Evolutionary conservation across 2,888 invertebrate species (phyloP).

Genomic region (Zele albiditarsus): DNA sequence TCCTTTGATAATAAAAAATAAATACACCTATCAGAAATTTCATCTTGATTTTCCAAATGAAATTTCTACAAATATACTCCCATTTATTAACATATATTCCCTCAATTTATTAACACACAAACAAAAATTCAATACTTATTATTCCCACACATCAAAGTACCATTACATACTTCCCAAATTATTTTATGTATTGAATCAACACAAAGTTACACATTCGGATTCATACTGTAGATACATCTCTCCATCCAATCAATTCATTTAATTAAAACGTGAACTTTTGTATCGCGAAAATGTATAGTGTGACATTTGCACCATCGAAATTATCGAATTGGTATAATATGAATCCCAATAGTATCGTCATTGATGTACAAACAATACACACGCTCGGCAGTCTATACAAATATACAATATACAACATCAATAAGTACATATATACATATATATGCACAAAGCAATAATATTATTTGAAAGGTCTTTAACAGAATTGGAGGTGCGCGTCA

Average conservation of each 20-base stretch:
- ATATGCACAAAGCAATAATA: background rate
- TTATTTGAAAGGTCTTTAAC: slow-evolving; percentile 19
- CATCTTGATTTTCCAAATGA: no score
- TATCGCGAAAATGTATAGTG: background rate
- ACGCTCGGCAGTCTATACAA: background rate
- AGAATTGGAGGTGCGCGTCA: slow-evolving; percentile 47
- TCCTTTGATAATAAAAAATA: no score
- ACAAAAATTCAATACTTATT: no score
- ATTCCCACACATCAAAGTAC: no score
- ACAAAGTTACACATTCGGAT: no score
- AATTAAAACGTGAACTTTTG: background rate
- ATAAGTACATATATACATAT: background rate
- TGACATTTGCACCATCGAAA: background rate
- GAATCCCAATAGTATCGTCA: slow-evolving; percentile 1
- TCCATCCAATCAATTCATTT: slow-evolving; percentile 13
- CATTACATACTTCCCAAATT: no score
- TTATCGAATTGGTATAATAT: slow-evolving; percentile 22
- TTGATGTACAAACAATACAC: background rate
- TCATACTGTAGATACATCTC: no score
- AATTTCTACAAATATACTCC: no score
- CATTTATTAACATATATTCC: no score
- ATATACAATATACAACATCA: background rate
- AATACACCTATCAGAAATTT: no score
- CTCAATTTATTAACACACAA: no score
- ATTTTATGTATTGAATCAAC: no score